Conservation (phyloP, 1,140 invertebrate genomes). For the Lamellibrachia luymesi region DNA sequence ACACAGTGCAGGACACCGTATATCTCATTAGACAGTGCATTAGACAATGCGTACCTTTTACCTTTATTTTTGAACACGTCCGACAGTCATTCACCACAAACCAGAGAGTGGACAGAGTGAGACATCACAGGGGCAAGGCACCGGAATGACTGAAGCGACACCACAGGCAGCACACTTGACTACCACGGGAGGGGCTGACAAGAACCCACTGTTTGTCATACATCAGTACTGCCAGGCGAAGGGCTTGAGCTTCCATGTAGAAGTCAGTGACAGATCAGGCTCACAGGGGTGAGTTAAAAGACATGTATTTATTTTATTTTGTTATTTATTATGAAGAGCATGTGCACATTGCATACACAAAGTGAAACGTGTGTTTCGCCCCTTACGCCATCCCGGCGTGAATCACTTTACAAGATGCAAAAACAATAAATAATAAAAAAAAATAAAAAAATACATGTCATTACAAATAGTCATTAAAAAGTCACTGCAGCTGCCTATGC, state of each 20-base stretch:
- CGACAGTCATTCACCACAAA: not conserved
- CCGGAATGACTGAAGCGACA: not conserved
- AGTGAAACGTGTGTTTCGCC: no score
- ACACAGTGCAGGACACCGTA: no score
- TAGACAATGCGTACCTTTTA: not conserved
- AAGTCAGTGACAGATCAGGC: slow-evolving; percentile 11
- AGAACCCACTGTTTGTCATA: slow-evolving; percentile 14
- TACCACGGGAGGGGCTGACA: not conserved
- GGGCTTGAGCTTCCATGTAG: slow-evolving; percentile 14
- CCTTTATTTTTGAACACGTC: slow-evolving; percentile 12
- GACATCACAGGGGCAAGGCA: not conserved
- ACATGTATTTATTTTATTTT: no score
- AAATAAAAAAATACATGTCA: no score
- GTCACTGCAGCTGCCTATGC: no score
- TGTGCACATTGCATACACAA: no score
- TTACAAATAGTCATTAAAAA: no score
- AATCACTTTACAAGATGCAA: no score
- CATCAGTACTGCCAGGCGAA: not conserved
- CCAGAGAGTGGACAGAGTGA: not conserved
- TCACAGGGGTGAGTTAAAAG: slow-evolving; percentile 20
- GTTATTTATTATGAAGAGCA: no score
- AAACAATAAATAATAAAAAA: no score
- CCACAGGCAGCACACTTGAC: not conserved
- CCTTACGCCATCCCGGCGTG: no score
- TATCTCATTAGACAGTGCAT: no score